phyloP scores from a whole-genome alignment of 2,888 invertebrate species.

The Pilophorus perplexus region DNA sequence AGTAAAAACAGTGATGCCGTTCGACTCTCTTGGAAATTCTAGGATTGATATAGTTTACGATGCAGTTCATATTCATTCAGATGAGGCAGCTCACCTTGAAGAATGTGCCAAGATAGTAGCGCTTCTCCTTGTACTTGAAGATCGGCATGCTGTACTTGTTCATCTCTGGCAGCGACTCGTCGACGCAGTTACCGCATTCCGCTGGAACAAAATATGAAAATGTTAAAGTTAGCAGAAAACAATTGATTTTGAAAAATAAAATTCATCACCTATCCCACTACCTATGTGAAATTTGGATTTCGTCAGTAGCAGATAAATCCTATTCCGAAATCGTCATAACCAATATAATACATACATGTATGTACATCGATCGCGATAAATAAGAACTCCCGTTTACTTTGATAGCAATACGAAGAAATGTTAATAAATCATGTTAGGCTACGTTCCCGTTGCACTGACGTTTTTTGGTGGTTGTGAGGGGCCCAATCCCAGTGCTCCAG shows the following conservation, averaged over 20 bases:
- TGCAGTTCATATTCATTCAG: no score
- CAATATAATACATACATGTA: no score
- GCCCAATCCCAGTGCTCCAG: no score
- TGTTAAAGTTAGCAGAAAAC: not conserved
- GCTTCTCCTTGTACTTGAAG: slow-evolving; percentile 80
- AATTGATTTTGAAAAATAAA: not conserved
- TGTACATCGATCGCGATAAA: no score
- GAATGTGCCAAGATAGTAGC: slow-evolving; percentile 88
- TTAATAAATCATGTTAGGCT: no score
- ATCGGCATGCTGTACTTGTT: slow-evolving; percentile 90
- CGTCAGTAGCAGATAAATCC: not conserved
- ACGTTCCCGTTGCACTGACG: no score
- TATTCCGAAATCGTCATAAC: not conserved
- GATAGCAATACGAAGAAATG: no score
- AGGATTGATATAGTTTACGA: no score
- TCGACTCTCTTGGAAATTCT: no score
- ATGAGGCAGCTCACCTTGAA: slow-evolving; percentile 76
- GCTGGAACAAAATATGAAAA: slow-evolving; percentile 60
- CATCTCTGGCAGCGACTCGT: slow-evolving; percentile 62
- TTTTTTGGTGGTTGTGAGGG: no score
- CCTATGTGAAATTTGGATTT: not conserved
- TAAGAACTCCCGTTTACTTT: no score
- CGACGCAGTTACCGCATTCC: slow-evolving; percentile 76
- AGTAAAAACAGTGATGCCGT: no score
- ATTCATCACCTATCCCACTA: not conserved